phyloP scores from a whole-genome alignment of 2,888 invertebrate genomes.

The Crematogaster levior region DNA sequence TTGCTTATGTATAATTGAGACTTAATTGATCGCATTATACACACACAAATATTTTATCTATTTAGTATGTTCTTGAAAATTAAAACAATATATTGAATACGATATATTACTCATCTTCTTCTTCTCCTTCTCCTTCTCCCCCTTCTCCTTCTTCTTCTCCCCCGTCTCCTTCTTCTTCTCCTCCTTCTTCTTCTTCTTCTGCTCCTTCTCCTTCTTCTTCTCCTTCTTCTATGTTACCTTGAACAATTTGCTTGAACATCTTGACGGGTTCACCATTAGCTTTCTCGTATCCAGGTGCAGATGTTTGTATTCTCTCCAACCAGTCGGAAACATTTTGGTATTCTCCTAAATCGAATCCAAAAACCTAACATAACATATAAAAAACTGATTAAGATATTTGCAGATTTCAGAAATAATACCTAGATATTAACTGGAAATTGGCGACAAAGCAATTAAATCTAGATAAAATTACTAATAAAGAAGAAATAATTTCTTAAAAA shows the following conservation, averaged over 20 bases:
- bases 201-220: not conserved
- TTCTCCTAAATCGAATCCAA: constrained; percentile 84
- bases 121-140: too few relatives aligned
- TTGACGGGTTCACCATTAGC: constrained; percentile 82
- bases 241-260: constrained; percentile 70
- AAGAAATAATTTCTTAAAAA: not conserved
- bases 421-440: not conserved
- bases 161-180: constrained; percentile 16
- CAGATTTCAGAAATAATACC: not conserved
- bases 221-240: constrained; percentile 9
- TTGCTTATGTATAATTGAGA: not conserved
- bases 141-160: not conserved
- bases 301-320: constrained; percentile 88
- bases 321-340: constrained; percentile 90
- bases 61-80: not conserved
- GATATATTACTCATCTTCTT: constrained; percentile 4
- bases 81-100: not conserved
- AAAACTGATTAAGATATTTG: not conserved
- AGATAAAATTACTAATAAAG: not conserved
- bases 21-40: not conserved
- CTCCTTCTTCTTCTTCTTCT: not conserved
- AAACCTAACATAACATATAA: constrained; percentile 69
- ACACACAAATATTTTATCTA: not conserved
- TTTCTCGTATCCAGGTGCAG: constrained; percentile 88
- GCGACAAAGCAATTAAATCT: not conserved